phyloP scores from a whole-genome alignment of 2,888 invertebrate genomes.

The Drosophila buzzatii region DNA sequence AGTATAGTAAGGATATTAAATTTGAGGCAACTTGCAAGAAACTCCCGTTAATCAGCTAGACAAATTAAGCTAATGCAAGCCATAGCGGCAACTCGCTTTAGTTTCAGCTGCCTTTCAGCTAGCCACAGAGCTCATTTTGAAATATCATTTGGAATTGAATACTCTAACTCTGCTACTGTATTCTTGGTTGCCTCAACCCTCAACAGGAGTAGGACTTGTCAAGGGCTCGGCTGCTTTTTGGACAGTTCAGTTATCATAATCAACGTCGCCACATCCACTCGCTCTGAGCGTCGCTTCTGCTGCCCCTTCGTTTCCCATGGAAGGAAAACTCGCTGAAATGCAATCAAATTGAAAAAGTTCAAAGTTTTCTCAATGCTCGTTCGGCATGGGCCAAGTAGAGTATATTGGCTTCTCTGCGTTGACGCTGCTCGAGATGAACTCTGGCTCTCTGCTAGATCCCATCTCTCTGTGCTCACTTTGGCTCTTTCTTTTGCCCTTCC shows the following conservation, averaged over 20 bases:
- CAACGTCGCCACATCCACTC: constrained; percentile 1
- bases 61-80: too few species aligned
- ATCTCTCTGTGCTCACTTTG: too few species aligned
- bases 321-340: constrained; percentile 51
- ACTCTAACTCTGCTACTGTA: not conserved
- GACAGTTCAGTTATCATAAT: constrained; percentile 11
- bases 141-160: too few species aligned
- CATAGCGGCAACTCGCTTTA: too few species aligned
- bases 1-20: too few species aligned
- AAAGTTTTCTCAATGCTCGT: constrained; percentile 42
- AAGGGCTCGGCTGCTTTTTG: not conserved
- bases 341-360: constrained; percentile 71
- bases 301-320: not conserved
- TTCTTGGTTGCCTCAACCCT: not conserved
- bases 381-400: not conserved
- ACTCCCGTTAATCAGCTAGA: too few species aligned
- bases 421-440: not conserved
- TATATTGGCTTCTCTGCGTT: not conserved
- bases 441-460: too few species aligned
- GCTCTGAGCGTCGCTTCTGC: not conserved
- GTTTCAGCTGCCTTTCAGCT: too few species aligned
- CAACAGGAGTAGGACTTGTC: not conserved
- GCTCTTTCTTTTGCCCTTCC: too few species aligned
- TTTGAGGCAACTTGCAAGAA: not conserved
- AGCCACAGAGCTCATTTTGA: too few species aligned